Percentiles rank a stretch among this genome's conserved stretches.
These are phyloP conservation scores for Sinodicranocentrus sp. DNA, from an alignment of 2,888 invertebrate genomes.

Conservation along the genomic window DNA sequence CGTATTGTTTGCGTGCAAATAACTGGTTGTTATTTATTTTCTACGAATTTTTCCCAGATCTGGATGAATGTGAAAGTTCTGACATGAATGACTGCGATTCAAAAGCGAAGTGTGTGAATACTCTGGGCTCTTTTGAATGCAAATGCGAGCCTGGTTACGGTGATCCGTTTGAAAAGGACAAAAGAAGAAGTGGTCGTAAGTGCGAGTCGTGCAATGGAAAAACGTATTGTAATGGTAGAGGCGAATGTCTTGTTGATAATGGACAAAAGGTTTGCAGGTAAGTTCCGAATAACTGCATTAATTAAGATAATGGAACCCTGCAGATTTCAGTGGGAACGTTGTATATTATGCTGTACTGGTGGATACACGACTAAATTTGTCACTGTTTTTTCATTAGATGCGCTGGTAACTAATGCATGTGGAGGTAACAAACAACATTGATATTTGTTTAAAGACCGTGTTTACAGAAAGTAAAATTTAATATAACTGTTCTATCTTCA, in stretches of 20 bases:
- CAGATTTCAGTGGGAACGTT: no score
- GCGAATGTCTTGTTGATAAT: constrained; percentile 88
- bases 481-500: no score
- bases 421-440: constrained; percentile 88
- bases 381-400: constrained; percentile 81
- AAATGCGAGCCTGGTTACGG: constrained; percentile 86
- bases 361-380: constrained; percentile 10
- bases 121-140: constrained; percentile 90
- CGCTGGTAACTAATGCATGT: constrained; percentile 91
- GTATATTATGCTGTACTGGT: no score
- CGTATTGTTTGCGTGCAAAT: background rate
- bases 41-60: constrained; percentile 81
- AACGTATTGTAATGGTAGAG: constrained; percentile 89
- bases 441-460: no score
- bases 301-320: constrained; percentile 14
- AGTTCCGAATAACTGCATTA: constrained; percentile 77
- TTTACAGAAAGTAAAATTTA: no score
- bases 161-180: constrained; percentile 86
- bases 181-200: constrained; percentile 84
- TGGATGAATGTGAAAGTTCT: constrained; percentile 90
- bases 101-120: constrained; percentile 88
- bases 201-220: constrained; percentile 87
- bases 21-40: constrained; percentile 8
- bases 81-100: constrained; percentile 92
- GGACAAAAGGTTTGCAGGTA: constrained; percentile 89